Percentiles rank a stretch among this genome's conserved stretches.
These are phyloP conservation scores for Volucella inanis DNA, from an alignment of 2,888 invertebrate species.

Conservation along the genomic window DNA sequence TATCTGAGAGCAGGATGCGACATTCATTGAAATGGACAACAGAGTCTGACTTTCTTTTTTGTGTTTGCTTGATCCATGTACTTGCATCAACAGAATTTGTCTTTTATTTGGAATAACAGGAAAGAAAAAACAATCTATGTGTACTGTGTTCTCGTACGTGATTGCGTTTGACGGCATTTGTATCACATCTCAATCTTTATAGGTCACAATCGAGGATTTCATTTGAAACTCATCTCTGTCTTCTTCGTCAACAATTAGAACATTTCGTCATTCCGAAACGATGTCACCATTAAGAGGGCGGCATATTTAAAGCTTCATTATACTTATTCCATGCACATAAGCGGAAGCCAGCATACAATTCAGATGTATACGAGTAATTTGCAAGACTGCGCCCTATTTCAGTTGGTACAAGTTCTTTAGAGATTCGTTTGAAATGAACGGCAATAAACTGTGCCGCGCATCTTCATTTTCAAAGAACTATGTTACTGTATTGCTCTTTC, in stretches of 20 bases:
- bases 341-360: slow-evolving; percentile 49
- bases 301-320: slow-evolving; percentile 47
- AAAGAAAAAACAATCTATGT: background rate
- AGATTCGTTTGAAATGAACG: background rate
- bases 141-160: too few relatives aligned
- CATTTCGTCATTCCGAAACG: slow-evolving; percentile 21
- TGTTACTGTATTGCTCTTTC: too few relatives aligned
- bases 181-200: background rate
- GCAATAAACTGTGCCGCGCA: slow-evolving; percentile 52
- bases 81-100: background rate
- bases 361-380: slow-evolving; percentile 58
- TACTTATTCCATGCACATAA: slow-evolving; percentile 35
- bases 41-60: too few relatives aligned
- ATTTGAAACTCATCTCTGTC: background rate
- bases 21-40: slow-evolving; percentile 52
- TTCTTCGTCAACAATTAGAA: slow-evolving; percentile 31
- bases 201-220: background rate
- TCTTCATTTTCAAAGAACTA: background rate
- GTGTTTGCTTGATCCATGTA: background rate
- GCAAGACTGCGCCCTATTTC: slow-evolving; percentile 12
- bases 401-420: background rate
- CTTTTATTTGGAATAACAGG: slow-evolving; percentile 20
- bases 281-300: slow-evolving; percentile 27
- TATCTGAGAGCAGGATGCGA: slow-evolving; percentile 1
- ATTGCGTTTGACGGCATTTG: too few relatives aligned